Evolutionary conservation across 2,797 vertebrate genomes (phyloP).

Genomic region (Neosilurus mollespiculum): DNA sequence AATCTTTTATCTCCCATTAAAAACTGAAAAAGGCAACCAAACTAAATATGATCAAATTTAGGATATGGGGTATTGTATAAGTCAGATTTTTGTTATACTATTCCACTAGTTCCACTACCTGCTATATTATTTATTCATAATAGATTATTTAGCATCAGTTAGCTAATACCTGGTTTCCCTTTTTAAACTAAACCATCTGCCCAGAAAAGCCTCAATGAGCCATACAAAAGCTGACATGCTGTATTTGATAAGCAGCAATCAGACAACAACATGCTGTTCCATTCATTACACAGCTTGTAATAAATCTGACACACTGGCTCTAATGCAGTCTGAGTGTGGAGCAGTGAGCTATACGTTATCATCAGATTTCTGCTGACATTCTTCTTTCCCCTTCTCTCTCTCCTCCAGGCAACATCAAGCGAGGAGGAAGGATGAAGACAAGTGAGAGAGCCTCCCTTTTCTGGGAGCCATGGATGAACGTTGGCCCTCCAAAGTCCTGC

Average conservation of each 20-base stretch:
- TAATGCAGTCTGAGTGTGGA: slow-evolving; percentile 62
- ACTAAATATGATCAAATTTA: neutral
- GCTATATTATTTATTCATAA: neutral
- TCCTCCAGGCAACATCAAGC: slow-evolving; percentile 60
- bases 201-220: slow-evolving; percentile 21
- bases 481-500: slow-evolving; percentile 71
- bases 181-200: neutral
- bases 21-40: neutral
- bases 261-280: slow-evolving; percentile 36
- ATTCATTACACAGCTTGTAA: slow-evolving; percentile 29
- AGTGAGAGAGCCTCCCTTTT: slow-evolving; percentile 68
- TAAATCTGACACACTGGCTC: slow-evolving; percentile 54
- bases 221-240: slow-evolving; percentile 44
- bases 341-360: slow-evolving; percentile 72
- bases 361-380: slow-evolving; percentile 74
- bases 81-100: neutral
- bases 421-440: slow-evolving; percentile 66
- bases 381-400: slow-evolving; percentile 57
- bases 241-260: slow-evolving; percentile 49
- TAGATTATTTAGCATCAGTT: neutral
- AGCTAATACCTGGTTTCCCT: neutral
- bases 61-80: neutral
- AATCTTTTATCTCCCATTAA: neutral
- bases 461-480: slow-evolving; percentile 67
- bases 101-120: slow-evolving; percentile 1